Evolutionary conservation across 2,888 invertebrate genomes (phyloP).

Genomic region (Eupithecia dodoneata): DNA sequence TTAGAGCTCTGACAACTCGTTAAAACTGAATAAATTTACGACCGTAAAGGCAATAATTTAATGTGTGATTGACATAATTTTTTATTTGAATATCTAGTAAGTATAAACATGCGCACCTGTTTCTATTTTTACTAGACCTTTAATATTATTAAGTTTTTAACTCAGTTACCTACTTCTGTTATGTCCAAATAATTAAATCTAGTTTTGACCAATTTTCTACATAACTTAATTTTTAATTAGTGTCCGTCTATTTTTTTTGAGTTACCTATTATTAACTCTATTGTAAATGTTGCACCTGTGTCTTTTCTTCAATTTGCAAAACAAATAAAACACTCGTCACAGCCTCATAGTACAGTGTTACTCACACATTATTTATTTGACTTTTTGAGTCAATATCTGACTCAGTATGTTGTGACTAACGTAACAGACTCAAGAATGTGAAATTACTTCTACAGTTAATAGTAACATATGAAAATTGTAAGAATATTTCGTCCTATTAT

Average conservation of each 20-base stretch:
- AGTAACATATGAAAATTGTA: neutral
- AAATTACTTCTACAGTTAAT: slow-evolving; percentile 31
- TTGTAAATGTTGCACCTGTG: neutral
- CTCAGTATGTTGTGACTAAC: slow-evolving; percentile 75
- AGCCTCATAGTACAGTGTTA: slow-evolving; percentile 55
- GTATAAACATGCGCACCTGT: slow-evolving; percentile 48
- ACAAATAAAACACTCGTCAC: slow-evolving; percentile 36
- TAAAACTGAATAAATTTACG: slow-evolving; percentile 56
- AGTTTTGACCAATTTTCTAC: neutral
- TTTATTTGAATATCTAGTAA: slow-evolving; percentile 50
- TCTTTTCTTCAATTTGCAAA: slow-evolving; percentile 7
- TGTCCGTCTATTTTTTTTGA: neutral
- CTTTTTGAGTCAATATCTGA: slow-evolving; percentile 75
- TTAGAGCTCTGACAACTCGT: slow-evolving; percentile 53
- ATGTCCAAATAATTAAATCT: neutral
- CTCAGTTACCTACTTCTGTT: neutral
- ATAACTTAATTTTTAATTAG: neutral
- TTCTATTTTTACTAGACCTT: slow-evolving; percentile 38
- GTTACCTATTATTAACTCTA: neutral
- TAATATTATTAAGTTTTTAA: neutral
- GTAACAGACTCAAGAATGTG: slow-evolving; percentile 55
- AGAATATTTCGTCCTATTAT: neutral
- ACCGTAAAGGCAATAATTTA: slow-evolving; percentile 55
- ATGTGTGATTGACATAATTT: slow-evolving; percentile 60
- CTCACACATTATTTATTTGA: slow-evolving; percentile 63